Conservation (phyloP, 2,797 vertebrate species). For the Pseudotriccus pelzelni region DNA sequence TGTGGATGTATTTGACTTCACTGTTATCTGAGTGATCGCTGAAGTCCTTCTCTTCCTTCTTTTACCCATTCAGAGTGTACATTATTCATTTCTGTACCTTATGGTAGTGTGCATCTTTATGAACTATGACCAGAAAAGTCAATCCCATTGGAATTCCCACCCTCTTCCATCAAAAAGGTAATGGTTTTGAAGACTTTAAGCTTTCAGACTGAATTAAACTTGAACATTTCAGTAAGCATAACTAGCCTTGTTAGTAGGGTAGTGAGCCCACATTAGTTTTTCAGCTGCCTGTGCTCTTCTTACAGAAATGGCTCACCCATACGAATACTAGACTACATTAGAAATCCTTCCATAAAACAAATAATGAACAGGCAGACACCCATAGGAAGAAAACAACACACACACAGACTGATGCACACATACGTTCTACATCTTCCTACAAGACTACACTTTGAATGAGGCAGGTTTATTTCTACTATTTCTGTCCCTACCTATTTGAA, state of each 20-base stretch:
- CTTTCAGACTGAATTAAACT: neutral
- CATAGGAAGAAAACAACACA: fast-evolving
- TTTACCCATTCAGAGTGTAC: neutral
- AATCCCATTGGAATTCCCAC: neutral
- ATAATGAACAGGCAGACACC: neutral
- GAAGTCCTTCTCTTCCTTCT: neutral
- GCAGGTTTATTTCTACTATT: neutral
- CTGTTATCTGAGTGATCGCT: neutral
- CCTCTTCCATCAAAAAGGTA: neutral
- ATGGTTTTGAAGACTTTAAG: neutral
- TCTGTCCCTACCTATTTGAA: neutral
- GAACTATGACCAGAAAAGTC: neutral
- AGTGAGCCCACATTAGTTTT: neutral
- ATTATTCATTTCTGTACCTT: neutral
- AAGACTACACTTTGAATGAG: neutral
- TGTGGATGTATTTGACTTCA: neutral
- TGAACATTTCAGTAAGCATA: neutral
- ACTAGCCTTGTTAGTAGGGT: neutral
- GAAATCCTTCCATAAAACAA: neutral
- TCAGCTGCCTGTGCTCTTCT: neutral
- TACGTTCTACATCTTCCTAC: neutral
- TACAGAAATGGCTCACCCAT: neutral
- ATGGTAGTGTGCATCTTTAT: neutral
- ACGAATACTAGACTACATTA: neutral
- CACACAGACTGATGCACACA: neutral